These are phyloP conservation scores for Acleris literana DNA, from an alignment of 2,888 invertebrate genomes.

Conservation along the genomic window DNA sequence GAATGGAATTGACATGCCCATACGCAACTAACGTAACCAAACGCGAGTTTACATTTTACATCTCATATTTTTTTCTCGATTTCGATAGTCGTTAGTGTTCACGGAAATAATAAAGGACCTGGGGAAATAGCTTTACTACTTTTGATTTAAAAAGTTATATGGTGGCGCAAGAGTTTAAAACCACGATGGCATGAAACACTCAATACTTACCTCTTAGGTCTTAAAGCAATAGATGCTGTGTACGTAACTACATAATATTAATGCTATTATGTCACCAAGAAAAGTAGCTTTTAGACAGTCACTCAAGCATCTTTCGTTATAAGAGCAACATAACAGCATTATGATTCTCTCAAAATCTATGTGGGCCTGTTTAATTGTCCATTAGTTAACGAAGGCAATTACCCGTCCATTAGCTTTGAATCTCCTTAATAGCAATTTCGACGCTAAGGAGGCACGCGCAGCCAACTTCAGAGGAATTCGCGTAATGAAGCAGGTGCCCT, in stretches of 20 bases:
- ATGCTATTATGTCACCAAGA: neutral
- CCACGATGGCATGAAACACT: too few species aligned
- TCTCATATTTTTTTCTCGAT: too few species aligned
- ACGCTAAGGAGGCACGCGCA: conserved; percentile 59
- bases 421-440: conserved; percentile 78
- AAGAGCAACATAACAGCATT: conserved; percentile 52
- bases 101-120: too few species aligned
- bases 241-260: neutral
- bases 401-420: conserved; percentile 75
- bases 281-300: neutral
- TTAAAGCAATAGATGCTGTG: neutral
- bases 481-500: conserved; percentile 54
- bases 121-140: too few species aligned
- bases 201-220: too few species aligned
- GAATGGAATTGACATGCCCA: too few species aligned
- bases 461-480: conserved; percentile 44
- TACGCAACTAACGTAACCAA: too few species aligned
- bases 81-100: too few species aligned
- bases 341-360: conserved; percentile 62
- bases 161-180: too few species aligned
- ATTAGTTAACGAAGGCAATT: conserved; percentile 81
- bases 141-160: too few species aligned
- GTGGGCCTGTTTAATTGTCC: conserved; percentile 74
- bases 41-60: too few species aligned
- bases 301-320: conserved; percentile 15